Evolutionary conservation across 2,113 vertebrate genomes (phyloP).

Genomic region (Balaeniceps rex): DNA sequence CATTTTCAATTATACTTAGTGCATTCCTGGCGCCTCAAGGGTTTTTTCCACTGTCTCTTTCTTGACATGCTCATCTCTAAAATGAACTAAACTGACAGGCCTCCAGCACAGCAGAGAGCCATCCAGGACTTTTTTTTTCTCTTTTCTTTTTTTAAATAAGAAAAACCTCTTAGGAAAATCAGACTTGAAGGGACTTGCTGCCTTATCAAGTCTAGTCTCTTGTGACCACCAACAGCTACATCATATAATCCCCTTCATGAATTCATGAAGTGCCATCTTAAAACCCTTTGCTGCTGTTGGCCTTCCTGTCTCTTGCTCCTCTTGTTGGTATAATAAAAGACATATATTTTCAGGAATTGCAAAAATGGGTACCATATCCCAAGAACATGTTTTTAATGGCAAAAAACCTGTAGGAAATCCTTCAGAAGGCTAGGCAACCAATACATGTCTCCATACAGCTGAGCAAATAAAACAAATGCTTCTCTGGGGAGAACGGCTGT

Average conservation of each 20-base stretch:
- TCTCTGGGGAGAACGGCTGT: neutral
- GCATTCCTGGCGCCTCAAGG: constrained; percentile 22
- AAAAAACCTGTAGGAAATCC: neutral
- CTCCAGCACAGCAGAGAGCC: neutral
- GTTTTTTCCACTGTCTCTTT: constrained; percentile 62
- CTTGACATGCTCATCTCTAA: constrained; percentile 25
- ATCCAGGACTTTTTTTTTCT: neutral
- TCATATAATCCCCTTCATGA: neutral
- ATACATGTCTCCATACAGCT: neutral
- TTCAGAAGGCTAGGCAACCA: neutral
- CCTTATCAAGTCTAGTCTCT: neutral
- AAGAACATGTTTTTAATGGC: neutral
- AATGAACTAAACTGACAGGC: constrained; percentile 1
- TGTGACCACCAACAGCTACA: neutral
- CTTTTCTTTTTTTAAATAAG: neutral
- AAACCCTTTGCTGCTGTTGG: neutral
- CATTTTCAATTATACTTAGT: constrained; percentile 48
- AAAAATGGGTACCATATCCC: neutral
- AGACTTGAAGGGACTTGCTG: neutral
- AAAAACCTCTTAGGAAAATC: neutral
- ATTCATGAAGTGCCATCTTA: neutral
- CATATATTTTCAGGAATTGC: neutral
- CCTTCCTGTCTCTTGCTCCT: neutral
- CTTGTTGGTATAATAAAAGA: neutral
- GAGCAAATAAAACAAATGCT: neutral